Conservation (phyloP, 2,113 vertebrate species). For the Apodemus sylvaticus region DNA sequence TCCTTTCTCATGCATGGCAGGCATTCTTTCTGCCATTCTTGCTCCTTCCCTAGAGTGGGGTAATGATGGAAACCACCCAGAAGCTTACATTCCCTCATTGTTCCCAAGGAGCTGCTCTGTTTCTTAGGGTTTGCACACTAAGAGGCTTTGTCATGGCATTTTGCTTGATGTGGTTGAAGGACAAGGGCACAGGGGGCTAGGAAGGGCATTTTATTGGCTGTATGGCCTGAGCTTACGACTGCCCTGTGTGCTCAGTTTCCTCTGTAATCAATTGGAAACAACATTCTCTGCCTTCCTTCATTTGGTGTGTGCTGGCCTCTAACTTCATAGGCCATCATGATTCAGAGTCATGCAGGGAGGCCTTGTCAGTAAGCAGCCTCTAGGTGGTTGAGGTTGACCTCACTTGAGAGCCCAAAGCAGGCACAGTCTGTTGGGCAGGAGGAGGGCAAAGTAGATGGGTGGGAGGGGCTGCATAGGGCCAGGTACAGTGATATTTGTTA, state of each 20-base stretch:
- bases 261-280: neutral
- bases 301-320: neutral
- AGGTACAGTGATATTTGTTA: neutral
- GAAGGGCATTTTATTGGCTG: neutral
- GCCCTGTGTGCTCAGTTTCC: neutral
- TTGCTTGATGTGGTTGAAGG: neutral
- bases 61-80: neutral
- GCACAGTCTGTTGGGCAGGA: neutral
- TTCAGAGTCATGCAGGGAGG: neutral
- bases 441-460: neutral
- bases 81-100: neutral
- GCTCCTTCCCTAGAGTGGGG: rapidly evolving
- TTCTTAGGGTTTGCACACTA: neutral
- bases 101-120: neutral
- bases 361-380: neutral
- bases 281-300: neutral
- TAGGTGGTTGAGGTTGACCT: neutral
- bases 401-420: neutral
- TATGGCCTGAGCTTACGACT: neutral
- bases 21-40: too few species aligned
- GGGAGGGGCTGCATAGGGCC: neutral
- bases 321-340: neutral
- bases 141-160: neutral
- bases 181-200: neutral
- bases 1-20: rapidly evolving